Base-by-base conservation (phyloP, 2,888 invertebrate genomes). In the Monopis laevigella region DNA sequence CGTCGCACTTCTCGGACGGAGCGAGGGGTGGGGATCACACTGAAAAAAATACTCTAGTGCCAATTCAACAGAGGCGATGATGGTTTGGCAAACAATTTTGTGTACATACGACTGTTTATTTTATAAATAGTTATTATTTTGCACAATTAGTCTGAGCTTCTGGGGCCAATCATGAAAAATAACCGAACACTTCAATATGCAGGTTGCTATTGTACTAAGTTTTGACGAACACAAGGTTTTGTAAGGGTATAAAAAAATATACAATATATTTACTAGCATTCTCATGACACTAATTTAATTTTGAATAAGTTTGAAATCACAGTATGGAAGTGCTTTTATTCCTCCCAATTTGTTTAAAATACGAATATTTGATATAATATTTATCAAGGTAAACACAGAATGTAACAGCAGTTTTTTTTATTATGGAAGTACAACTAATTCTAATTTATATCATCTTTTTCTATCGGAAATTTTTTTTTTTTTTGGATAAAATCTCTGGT, bases 1-100 rank as follows among this genome's bases (percentile, higher is more conserved):
- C 61, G 58, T 65, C 67, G 69, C 64, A 63, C 54, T 70, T 70
- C 70, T n/a, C n/a, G n/a, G 70, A 71, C 61, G 70, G 77, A 82
- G 82, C 74, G 82, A 83, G 82, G 82, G 82, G 82, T 82, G 75
- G 71, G 77, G 77, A 69, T 62, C 64, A 75, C 80, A 81, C 81
- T 81, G 81, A 77, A 81, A 82, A 75, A 78, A 73, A 78, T 70
- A 75, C 73, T 81, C 80, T 81, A 80, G 72, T 72, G 80, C 80
- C 75, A 74, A 63, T 67, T 75, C 71, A 67, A 72, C 72, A 72
- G 66, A 72, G 74, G 70, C 75, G 56, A 62, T 60, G 66, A 66
- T 60, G 60, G 70, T 70, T 65, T 65, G 74, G 71, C 71, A 60
- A 65, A 63, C 61, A 65, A 36, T 11, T 17, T 36, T 21, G 36